Percentiles rank a stretch among this genome's conserved stretches.
These are phyloP conservation scores for Dipodomys stephensi DNA, from an alignment of 2,113 vertebrate species.

Conservation along the genomic window DNA sequence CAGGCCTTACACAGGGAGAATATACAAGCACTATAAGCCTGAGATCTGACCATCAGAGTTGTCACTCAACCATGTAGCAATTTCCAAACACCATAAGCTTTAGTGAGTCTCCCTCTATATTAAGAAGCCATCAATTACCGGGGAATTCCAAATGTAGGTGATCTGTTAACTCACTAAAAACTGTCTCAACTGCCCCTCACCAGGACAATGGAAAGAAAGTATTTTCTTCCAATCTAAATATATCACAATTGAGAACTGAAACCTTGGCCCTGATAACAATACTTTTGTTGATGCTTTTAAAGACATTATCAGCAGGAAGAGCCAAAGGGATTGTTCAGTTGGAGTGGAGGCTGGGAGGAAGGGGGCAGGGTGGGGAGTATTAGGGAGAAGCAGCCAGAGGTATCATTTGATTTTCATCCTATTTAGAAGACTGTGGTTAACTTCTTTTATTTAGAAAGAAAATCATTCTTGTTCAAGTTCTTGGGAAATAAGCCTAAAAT, in stretches of 20 bases:
- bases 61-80: neutral
- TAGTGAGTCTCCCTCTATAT: neutral
- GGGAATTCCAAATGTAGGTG: slow-evolving; percentile 38
- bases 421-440: neutral
- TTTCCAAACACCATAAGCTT: neutral
- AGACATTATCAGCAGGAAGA: slow-evolving; percentile 41
- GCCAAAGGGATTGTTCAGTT: neutral
- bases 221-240: slow-evolving; percentile 55
- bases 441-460: slow-evolving; percentile 58
- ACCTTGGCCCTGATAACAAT: slow-evolving; percentile 45
- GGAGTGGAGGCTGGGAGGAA: neutral
- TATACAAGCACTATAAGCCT: neutral
- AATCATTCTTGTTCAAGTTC: slow-evolving; percentile 37
- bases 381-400: neutral
- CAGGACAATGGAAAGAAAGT: slow-evolving; percentile 28
- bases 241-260: slow-evolving; percentile 47
- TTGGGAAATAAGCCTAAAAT: slow-evolving; percentile 20
- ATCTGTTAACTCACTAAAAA: slow-evolving; percentile 37
- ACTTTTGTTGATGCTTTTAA: neutral
- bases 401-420: neutral
- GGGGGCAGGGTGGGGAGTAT: too few species aligned
- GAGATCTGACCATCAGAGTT: neutral
- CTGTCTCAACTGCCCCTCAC: neutral
- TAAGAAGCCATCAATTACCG: neutral
- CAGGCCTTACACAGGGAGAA: neutral